phyloP scores from a whole-genome alignment of 2,888 invertebrate genomes.

The Gnatocerus cornutus region DNA sequence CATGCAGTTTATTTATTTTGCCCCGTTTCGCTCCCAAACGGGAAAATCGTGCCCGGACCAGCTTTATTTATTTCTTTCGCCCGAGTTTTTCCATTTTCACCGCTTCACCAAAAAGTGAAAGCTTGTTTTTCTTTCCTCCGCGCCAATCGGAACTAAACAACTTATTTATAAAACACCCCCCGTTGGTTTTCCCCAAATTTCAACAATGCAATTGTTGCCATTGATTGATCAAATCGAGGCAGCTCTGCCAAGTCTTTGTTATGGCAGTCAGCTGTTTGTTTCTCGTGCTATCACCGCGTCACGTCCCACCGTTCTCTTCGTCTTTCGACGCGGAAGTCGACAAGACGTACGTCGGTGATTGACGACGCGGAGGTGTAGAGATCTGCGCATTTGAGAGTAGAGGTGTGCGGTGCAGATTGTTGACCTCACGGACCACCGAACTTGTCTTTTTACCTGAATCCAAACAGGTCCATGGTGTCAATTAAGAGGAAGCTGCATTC shows the following conservation, averaged over 20 bases:
- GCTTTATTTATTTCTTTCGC: conserved; percentile 21
- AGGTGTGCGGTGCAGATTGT: conserved; percentile 56
- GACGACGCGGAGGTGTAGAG: conserved; percentile 2
- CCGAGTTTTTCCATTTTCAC: background rate
- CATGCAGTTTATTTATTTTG: conserved; percentile 56
- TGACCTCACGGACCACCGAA: conserved; percentile 57
- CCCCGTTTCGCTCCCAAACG: conserved; percentile 2
- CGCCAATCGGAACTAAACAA: background rate
- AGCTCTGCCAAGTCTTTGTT: conserved; percentile 65
- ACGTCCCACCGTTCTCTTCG: conserved; percentile 54
- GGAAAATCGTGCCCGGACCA: background rate
- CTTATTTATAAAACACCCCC: background rate
- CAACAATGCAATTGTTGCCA: conserved; percentile 35
- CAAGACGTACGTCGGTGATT: conserved; percentile 27
- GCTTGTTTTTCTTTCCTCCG: background rate
- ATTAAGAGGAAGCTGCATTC: conserved; percentile 1
- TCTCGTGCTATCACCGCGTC: conserved; percentile 58
- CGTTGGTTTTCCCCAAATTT: conserved; percentile 3
- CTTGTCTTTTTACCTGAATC: conserved; percentile 26
- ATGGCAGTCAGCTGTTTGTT: conserved; percentile 71
- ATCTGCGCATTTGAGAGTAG: conserved; percentile 53
- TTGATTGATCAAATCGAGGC: conserved; percentile 55
- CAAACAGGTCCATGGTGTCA: background rate
- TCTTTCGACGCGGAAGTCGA: conserved; percentile 28
- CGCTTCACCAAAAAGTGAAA: background rate